Conservation (phyloP, 2,113 vertebrate genomes). For the Ophthalmolycus amberensis region DNA sequence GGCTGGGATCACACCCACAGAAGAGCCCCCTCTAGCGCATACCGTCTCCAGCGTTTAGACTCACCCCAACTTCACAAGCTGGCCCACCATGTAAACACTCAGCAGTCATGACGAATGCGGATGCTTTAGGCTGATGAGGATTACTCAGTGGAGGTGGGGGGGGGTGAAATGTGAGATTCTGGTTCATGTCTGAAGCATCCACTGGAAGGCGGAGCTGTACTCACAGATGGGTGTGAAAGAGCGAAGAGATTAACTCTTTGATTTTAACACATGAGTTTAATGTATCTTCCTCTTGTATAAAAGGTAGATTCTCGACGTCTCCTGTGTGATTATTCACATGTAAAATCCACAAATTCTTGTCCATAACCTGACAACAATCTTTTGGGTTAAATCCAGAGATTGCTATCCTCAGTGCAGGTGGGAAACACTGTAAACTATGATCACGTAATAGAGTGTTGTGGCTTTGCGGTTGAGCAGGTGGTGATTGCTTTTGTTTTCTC, state of each 20-base stretch:
- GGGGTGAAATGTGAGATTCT: slow-evolving; percentile 63
- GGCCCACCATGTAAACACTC: slow-evolving; percentile 52
- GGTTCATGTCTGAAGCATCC: slow-evolving; percentile 54
- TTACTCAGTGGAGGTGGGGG: slow-evolving; percentile 11
- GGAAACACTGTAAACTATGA: slow-evolving; percentile 30
- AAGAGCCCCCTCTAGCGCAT: slow-evolving; percentile 61
- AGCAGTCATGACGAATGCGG: slow-evolving; percentile 61
- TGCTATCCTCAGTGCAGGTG: slow-evolving; percentile 1
- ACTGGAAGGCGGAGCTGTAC: slow-evolving; percentile 48
- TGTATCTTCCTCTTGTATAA: neutral
- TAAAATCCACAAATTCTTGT: neutral
- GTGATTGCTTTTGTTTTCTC: slow-evolving; percentile 47
- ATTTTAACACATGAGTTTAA: neutral
- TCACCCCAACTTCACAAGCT: slow-evolving; percentile 11
- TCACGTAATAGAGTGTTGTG: slow-evolving; percentile 9
- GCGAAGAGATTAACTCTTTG: slow-evolving; percentile 34
- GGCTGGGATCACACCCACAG: slow-evolving; percentile 23
- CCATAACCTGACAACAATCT: neutral
- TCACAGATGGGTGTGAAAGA: slow-evolving; percentile 51
- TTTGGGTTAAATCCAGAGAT: slow-evolving; percentile 27
- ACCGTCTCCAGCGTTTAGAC: neutral
- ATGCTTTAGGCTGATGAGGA: slow-evolving; percentile 39
- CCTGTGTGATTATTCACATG: neutral
- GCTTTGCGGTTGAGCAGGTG: slow-evolving; percentile 38
- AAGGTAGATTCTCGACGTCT: neutral